A percentile compares a stretch with the other conserved stretches of the same genome.
phyloP scores from a whole-genome alignment of 2,888 invertebrate genomes.

The Acleris sparsana region DNA sequence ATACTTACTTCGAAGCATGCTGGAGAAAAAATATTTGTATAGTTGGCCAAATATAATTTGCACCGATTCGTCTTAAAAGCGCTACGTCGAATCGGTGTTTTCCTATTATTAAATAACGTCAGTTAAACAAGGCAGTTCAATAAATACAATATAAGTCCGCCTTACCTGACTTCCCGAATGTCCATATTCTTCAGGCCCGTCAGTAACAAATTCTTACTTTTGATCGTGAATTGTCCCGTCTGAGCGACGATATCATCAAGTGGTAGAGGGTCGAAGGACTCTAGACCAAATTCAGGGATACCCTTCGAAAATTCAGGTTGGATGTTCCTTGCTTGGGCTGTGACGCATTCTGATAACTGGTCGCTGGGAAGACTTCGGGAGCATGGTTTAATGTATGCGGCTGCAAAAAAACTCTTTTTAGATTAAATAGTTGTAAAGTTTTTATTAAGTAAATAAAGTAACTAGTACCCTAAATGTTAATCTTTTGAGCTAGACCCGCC shows the following conservation, averaged over 20 bases:
- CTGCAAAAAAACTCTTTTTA: constrained; percentile 21
- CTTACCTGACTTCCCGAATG: constrained; percentile 41
- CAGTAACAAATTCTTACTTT: constrained; percentile 41
- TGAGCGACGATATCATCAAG: constrained; percentile 38
- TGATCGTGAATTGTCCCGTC: constrained; percentile 41
- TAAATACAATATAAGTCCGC: background rate
- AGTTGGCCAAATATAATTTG: too few species aligned
- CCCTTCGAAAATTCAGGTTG: constrained; percentile 39
- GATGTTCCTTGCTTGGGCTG: constrained; percentile 35
- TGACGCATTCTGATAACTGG: constrained; percentile 39
- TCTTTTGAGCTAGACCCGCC: too few species aligned
- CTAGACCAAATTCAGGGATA: constrained; percentile 39
- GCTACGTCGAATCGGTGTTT: too few species aligned
- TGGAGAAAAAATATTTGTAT: too few species aligned
- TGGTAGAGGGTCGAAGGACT: constrained; percentile 40
- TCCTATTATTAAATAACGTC: too few species aligned
- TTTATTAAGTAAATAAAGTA: too few species aligned
- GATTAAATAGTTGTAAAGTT: background rate
- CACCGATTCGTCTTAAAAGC: too few species aligned
- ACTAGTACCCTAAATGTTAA: too few species aligned
- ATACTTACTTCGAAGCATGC: too few species aligned
- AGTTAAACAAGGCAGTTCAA: too few species aligned
- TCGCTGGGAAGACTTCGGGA: constrained; percentile 34
- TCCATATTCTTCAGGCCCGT: constrained; percentile 42
- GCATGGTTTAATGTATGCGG: constrained; percentile 41